A percentile compares a stretch with the other conserved stretches of the same genome.
phyloP scores from a whole-genome alignment of 2,797 vertebrate species.

The Ptychobarbus kaznakovi region DNA sequence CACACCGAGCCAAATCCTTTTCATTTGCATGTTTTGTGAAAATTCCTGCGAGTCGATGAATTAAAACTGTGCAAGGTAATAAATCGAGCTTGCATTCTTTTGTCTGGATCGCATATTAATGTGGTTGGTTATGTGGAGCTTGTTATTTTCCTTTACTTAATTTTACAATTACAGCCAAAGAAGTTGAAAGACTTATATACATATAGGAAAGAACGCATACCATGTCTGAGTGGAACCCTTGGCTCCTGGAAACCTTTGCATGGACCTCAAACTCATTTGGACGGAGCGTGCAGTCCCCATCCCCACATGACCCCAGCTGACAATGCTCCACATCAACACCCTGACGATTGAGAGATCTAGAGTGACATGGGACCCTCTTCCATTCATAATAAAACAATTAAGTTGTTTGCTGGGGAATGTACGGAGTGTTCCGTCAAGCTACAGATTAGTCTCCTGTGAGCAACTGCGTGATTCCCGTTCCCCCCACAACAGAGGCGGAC shows the following conservation, averaged over 20 bases:
- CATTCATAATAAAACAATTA: conserved; percentile 69
- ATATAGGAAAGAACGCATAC: not conserved
- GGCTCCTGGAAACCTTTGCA: conserved; percentile 3
- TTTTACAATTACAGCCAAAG: conserved; percentile 41
- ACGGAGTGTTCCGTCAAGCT: conserved; percentile 65
- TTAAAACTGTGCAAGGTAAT: conserved; percentile 48
- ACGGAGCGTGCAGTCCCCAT: conserved; percentile 23
- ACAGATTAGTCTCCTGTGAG: conserved; percentile 71
- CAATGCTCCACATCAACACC: conserved; percentile 45
- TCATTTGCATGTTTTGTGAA: conserved; percentile 56
- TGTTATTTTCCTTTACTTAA: conserved; percentile 40
- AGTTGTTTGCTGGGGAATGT: conserved; percentile 59
- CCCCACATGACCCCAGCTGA: conserved; percentile 18
- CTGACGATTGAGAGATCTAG: conserved; percentile 47
- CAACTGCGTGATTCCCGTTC: conserved; percentile 68
- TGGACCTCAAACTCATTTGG: conserved; percentile 23
- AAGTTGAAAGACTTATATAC: conserved; percentile 16
- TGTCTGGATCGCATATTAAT: conserved; percentile 51
- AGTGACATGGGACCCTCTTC: conserved; percentile 24
- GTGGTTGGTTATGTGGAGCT: conserved; percentile 46
- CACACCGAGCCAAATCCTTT: conserved; percentile 45
- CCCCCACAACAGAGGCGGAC: conserved; percentile 69
- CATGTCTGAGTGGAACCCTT: not conserved
- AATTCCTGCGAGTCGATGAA: conserved; percentile 43
- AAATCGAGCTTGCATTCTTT: conserved; percentile 44